A percentile compares a stretch with the other conserved stretches of the same genome.
phyloP scores from a whole-genome alignment of 2,113 vertebrate species.

The Benthochromis sp. region DNA sequence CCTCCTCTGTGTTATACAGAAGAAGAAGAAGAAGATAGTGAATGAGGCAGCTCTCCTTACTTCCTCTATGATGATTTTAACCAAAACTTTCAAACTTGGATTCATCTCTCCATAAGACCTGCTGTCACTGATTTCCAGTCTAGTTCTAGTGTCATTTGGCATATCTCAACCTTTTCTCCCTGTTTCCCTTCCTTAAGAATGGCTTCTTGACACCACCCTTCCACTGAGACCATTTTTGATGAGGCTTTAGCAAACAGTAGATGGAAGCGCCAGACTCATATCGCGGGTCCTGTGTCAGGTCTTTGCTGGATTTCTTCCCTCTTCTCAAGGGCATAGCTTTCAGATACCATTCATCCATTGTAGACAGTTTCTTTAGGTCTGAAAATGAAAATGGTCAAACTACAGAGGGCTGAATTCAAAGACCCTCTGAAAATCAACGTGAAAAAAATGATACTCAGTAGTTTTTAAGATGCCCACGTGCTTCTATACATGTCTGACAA shows the following conservation, averaged over 20 bases:
- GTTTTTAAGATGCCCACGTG: neutral
- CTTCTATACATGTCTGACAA: neutral
- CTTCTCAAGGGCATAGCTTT: neutral
- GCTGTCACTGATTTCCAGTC: neutral
- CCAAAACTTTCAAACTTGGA: neutral
- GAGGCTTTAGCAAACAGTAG: neutral
- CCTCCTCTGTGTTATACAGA: neutral
- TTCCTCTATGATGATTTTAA: neutral
- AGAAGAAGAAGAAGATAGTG: neutral
- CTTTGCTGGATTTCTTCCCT: neutral
- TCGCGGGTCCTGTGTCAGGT: neutral
- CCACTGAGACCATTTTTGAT: neutral
- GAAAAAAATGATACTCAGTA: neutral
- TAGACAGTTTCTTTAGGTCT: neutral
- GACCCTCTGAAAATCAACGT: neutral
- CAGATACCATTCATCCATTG: neutral
- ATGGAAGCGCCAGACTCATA: neutral
- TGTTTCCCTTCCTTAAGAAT: neutral
- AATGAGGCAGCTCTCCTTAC: neutral
- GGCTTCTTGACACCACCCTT: neutral
- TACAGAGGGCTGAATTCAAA: neutral
- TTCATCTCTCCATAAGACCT: neutral
- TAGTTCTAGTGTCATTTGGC: neutral
- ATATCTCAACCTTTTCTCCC: neutral
- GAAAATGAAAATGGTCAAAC: neutral